These are phyloP conservation scores for Heptranchias perlo DNA, from an alignment of 2,113 vertebrate species.

Conservation along the genomic window DNA sequence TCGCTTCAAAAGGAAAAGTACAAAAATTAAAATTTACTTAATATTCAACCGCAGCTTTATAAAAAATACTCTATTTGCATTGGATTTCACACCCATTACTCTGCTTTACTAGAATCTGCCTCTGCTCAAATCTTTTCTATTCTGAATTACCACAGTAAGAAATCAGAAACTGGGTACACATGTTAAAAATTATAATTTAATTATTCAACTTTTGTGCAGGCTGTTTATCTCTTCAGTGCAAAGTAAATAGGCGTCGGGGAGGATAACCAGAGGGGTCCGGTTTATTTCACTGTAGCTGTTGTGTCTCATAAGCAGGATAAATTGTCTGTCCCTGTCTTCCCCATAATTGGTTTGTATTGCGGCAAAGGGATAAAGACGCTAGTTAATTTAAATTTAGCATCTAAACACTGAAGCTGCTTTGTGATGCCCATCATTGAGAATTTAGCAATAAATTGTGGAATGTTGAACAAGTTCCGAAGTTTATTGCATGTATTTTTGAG, in stretches of 20 bases:
- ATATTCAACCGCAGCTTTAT: not conserved
- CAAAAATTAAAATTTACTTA: not conserved
- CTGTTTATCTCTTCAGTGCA: not conserved
- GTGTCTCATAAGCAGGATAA: not conserved
- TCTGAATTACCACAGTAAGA: too few species aligned
- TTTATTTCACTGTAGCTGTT: not conserved
- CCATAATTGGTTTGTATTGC: not conserved
- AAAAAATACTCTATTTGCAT: not conserved
- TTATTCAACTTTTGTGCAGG: not conserved
- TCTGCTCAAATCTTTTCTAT: too few species aligned
- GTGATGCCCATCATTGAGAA: not conserved
- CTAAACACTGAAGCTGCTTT: not conserved
- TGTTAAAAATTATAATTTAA: not conserved
- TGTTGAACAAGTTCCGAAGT: not conserved
- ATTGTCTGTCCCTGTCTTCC: not conserved
- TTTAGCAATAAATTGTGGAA: not conserved
- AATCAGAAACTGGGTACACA: not conserved
- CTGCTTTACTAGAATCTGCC: not conserved
- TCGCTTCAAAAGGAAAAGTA: not conserved
- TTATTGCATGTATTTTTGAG: not conserved
- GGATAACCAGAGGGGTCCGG: not conserved
- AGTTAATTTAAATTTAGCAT: not conserved
- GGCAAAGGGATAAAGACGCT: not conserved
- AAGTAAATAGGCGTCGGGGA: not conserved
- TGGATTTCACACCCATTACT: not conserved